Conservation (phyloP, 2,888 invertebrate species). For the Agrochola lychnidis region DNA sequence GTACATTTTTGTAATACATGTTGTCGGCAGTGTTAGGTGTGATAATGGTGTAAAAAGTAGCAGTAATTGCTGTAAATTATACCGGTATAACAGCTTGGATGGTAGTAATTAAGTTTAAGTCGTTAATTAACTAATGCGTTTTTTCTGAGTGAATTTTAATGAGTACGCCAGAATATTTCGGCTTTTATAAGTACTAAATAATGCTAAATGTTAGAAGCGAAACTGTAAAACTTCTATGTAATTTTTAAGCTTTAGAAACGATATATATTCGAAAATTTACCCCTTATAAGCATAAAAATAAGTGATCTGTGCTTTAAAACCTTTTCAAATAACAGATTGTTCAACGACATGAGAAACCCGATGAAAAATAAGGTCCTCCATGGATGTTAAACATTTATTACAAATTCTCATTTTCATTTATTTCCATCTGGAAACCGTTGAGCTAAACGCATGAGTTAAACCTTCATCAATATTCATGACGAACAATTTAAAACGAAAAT, state of each 20-base stretch:
- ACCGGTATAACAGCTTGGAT: slow-evolving; percentile 29
- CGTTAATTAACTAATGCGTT: slow-evolving; percentile 33
- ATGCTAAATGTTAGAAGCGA: not conserved
- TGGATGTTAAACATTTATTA: slow-evolving; percentile 20
- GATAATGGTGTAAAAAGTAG: slow-evolving; percentile 37
- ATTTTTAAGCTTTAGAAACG: not conserved
- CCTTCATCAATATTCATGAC: slow-evolving; percentile 62
- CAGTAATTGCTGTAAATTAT: slow-evolving; percentile 43
- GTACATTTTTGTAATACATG: slow-evolving; percentile 25
- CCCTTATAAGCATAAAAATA: not conserved
- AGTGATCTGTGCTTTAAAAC: not conserved
- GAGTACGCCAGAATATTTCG: slow-evolving; percentile 1
- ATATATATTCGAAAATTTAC: not conserved
- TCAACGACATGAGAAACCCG: not conserved
- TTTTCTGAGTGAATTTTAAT: slow-evolving; percentile 38
- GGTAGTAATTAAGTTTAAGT: slow-evolving; percentile 35
- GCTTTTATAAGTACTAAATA: slow-evolving; percentile 14
- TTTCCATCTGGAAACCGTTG: slow-evolving; percentile 36
- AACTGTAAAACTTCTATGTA: not conserved
- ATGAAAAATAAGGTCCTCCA: slow-evolving; percentile 9
- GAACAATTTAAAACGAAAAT: slow-evolving; percentile 52
- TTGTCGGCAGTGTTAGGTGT: slow-evolving; percentile 14
- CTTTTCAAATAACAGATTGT: not conserved
- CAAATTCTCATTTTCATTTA: slow-evolving; percentile 37
- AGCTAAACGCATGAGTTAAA: slow-evolving; percentile 42